Evolutionary conservation across 2,888 invertebrate species (phyloP), one percentile per base, ranked within the genome.

Genomic region (Pimpla rufipes): DNA sequence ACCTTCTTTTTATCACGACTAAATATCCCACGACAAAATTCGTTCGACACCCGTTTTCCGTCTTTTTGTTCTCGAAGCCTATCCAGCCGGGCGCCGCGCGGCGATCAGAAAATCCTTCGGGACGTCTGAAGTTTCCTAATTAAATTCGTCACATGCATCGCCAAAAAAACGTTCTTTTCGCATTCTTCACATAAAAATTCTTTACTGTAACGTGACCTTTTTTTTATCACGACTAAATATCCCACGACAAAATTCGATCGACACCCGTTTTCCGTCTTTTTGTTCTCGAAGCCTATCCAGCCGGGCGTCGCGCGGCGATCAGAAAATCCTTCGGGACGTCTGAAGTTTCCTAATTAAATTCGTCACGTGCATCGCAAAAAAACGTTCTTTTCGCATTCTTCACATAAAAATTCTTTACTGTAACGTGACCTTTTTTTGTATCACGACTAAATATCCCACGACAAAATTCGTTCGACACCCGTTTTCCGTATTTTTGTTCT

Each of bases 341-440:
- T 23, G 23, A 52, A 64, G 16, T 47, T 64, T 16, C 23, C 37
- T 75, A 64, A 75, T 64, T 64, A 75, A 75, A 64, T 75, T 50
- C n/a, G 42, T 73, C 59, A 52, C 37, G 50, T 18, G 37, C n/a
- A 18, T 18, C 11, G n/a, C 0, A 11, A 21, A 21, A 0, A 50
- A n/a, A 18, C n/a, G n/a, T n/a, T n/a, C n/a, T n/a, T n/a, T n/a
- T n/a, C n/a, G n/a, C n/a, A n/a, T n/a, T n/a, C n/a, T n/a, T n/a
- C n/a, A n/a, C n/a, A n/a, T n/a, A n/a, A n/a, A n/a, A n/a, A n/a
- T n/a, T n/a, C n/a, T n/a, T n/a, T n/a, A n/a, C n/a, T n/a, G n/a
- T n/a, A n/a, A n/a, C n/a, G n/a, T n/a, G n/a, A n/a, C n/a, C n/a
- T n/a, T n/a, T n/a, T n/a, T n/a, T n/a, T n/a, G n/a, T n/a, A n/a